These are phyloP conservation scores for Papilio aristodemus DNA, from an alignment of 1,140 invertebrate genomes.

Conservation along the genomic window DNA sequence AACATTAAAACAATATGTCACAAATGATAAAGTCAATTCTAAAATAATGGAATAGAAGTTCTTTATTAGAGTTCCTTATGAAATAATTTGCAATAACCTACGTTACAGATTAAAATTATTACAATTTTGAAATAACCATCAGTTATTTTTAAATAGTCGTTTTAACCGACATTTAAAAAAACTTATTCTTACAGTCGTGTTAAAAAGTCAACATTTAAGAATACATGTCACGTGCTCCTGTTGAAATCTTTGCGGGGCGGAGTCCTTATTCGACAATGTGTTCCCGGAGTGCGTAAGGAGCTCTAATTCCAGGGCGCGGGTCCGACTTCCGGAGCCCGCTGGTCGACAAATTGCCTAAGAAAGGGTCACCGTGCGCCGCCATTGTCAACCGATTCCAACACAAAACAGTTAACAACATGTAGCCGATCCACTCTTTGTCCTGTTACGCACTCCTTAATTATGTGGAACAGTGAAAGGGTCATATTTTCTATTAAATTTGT, in stretches of 20 bases:
- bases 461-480: slow-evolving; percentile 76
- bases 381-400: slow-evolving; percentile 77
- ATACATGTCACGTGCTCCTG: slow-evolving; percentile 60
- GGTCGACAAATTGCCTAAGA: slow-evolving; percentile 75
- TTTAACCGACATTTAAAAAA: slow-evolving; percentile 11
- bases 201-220: slow-evolving; percentile 23
- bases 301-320: slow-evolving; percentile 68
- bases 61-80: no score
- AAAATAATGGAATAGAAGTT: no score
- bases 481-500: slow-evolving; percentile 78
- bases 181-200: slow-evolving; percentile 18
- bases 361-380: slow-evolving; percentile 66
- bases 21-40: no score
- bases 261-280: slow-evolving; percentile 62
- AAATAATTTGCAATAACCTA: no score
- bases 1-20: background rate
- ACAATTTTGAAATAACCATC: background rate
- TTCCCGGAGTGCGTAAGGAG: slow-evolving; percentile 64
- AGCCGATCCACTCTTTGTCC: slow-evolving; percentile 72
- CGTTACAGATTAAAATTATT: no score
- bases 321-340: slow-evolving; percentile 72
- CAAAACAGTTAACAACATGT: slow-evolving; percentile 71
- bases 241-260: slow-evolving; percentile 62
- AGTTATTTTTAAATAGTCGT: background rate
- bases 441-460: slow-evolving; percentile 76